These are phyloP conservation scores for Myotis planiceps DNA, from an alignment of 2,797 vertebrate species.

Conservation along the genomic window DNA sequence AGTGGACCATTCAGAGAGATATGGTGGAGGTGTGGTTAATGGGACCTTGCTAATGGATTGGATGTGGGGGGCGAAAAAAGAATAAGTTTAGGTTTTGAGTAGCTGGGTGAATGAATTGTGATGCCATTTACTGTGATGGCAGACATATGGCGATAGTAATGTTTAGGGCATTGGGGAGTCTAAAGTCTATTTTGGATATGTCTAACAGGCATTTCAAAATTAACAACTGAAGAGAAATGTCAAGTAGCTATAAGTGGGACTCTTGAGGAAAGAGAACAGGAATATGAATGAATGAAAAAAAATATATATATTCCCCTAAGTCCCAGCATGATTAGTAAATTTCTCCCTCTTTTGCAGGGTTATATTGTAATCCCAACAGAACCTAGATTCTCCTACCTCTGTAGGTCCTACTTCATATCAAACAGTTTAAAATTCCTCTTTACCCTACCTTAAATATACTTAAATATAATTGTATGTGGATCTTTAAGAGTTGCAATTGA, in stretches of 20 bases:
- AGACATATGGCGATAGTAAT: background rate
- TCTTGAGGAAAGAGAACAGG: background rate
- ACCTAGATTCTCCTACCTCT: background rate
- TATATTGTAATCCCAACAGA: background rate
- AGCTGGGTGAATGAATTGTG: background rate
- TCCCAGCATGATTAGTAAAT: background rate
- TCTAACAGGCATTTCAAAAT: background rate
- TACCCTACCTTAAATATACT: background rate
- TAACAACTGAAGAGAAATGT: background rate
- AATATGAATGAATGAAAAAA: background rate
- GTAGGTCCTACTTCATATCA: background rate
- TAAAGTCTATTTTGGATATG: background rate
- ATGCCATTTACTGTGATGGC: background rate
- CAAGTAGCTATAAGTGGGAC: background rate
- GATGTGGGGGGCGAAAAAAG: background rate
- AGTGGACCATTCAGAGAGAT: background rate
- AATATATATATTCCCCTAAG: background rate
- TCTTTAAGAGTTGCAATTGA: background rate
- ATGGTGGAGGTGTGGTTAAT: background rate
- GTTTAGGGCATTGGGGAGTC: background rate
- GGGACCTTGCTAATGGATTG: background rate
- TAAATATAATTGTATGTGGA: background rate
- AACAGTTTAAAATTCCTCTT: slow-evolving; percentile 47
- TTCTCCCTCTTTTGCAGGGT: background rate
- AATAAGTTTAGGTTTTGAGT: background rate